Base-by-base conservation (phyloP, 2,888 invertebrate species). In the Agelastica alni region DNA sequence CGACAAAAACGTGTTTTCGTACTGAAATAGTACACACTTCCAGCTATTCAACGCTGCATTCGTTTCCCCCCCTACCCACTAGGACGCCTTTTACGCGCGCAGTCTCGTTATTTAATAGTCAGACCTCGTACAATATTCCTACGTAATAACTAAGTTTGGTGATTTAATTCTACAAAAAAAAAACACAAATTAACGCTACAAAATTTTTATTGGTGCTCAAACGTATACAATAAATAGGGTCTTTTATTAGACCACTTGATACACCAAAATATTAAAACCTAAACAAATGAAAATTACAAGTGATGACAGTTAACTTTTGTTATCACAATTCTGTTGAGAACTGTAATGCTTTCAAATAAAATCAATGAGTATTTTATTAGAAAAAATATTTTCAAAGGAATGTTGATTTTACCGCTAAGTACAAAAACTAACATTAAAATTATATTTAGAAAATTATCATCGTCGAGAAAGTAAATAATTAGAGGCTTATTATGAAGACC, bases 161-260 rank as follows among this genome's bases (percentile, higher is more conserved):
- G n/a, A n/a, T n/a, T n/a, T n/a, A n/a, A n/a, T n/a, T n/a, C n/a
- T n/a, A n/a, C n/a, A 26, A 26, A 26, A 59, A 56, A 43, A n/a
- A 16, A 43, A 43, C 5, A 43, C 17, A 32, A 31, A 4, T 3
- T 10, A 61, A 64, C 61, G 61, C 67, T 68, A 68, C 67, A 66
- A 68, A 66, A 67, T 58, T 66, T 64, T 66, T 56, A 64, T 60
- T 59, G 54, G 62, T 62, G 63, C 64, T 65, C 64, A 59, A 66
- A 68, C 65, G 67, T 66, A 66, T 68, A 68, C 67, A 68, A 66
- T 61, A 66, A 59, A 59, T 58, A 53, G 53, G 62, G 64, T 59
- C 61, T 41, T 17, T 36, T 47, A 53, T 53, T 56, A 54, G 49
- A 32, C 39, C 49, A 12, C 13, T 14, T 22, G 20, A 7, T 42